These are phyloP conservation scores for Prolemur simus DNA, from an alignment of 2,113 vertebrate species.

Conservation along the genomic window DNA sequence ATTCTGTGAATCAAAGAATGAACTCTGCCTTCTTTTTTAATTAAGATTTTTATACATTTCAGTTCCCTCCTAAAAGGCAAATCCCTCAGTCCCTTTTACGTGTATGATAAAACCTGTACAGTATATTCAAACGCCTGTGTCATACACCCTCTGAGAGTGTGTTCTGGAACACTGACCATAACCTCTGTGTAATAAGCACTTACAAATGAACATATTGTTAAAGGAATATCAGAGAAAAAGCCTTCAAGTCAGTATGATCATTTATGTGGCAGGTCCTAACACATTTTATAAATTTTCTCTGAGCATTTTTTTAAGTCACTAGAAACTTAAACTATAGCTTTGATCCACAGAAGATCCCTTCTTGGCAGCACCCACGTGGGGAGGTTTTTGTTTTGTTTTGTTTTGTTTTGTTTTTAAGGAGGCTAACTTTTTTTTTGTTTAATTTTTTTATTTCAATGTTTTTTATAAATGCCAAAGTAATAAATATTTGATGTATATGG, in stretches of 20 bases:
- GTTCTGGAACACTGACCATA: background rate
- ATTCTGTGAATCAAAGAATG: background rate
- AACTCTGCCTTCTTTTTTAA: background rate
- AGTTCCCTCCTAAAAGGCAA: background rate
- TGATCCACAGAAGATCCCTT: background rate
- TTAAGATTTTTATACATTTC: background rate
- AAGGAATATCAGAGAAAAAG: background rate
- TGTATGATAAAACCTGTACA: background rate
- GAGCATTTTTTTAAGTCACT: background rate
- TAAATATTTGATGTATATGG: background rate
- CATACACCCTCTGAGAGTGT: background rate
- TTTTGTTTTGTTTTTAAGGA: conserved; percentile 31
- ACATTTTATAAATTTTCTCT: background rate
- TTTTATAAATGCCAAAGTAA: background rate
- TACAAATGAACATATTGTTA: background rate
- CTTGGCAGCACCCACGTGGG: background rate
- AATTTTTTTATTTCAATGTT: background rate
- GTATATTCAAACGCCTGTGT: background rate
- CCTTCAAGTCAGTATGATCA: too few relatives aligned
- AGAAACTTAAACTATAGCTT: background rate
- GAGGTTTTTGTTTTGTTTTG: background rate
- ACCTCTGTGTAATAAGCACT: background rate
- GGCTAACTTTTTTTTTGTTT: background rate
- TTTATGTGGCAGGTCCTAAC: background rate
- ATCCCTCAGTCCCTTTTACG: background rate